Evolutionary conservation across 2,113 vertebrate genomes (phyloP), one percentile per base, ranked within the genome.

Genomic region (Hyaena hyaena): DNA sequence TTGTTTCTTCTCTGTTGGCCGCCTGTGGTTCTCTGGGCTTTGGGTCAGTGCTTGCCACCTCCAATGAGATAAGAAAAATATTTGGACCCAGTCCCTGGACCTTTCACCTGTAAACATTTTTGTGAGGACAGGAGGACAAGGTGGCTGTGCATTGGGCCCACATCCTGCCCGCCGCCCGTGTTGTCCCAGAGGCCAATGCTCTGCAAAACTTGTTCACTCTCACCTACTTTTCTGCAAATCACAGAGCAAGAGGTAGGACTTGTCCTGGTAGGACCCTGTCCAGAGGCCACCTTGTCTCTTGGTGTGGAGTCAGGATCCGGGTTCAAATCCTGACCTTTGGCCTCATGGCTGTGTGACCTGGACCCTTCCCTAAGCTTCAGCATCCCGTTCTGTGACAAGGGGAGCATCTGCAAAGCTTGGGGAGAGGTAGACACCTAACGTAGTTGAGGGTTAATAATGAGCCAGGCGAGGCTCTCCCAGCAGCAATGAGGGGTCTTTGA

Each of bases 141-240:
- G 35, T 58, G 58, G 65, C 61, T 65, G 19, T 35, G 17, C 39
- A 2, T 0, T 17, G 19, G 55, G 68, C 23, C 82, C 61, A 17
- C 11, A 10, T 10, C 16, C 10, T 68, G 55, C 28, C 35, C 7
- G 1, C 50, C n/a, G 7, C 11, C 4, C 1, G n/a, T 0, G 0
- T 9, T 90, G 50, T 26, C 39, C 82, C 83, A 35, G 53, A 74
- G 50, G 68, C 33, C 43, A 16, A 10, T 65, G 74, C 16, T 93
- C 65, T 19, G 66, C 74, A 76, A 50, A 71, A 43, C 21, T 31
- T 76, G 50, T 15, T 53, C 43, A 14, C 58, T 8, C 58, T 76
- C 50, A 33, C 43, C 65, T 19, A n/a, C 65, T 48, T 61, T 76
- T 58, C 48, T 77, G n/a, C 61, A 73, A 79, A 35, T 21, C 2